Conservation (phyloP, 92 coral and sea anemone genomes). For the Scolanthus callimorphus region DNA sequence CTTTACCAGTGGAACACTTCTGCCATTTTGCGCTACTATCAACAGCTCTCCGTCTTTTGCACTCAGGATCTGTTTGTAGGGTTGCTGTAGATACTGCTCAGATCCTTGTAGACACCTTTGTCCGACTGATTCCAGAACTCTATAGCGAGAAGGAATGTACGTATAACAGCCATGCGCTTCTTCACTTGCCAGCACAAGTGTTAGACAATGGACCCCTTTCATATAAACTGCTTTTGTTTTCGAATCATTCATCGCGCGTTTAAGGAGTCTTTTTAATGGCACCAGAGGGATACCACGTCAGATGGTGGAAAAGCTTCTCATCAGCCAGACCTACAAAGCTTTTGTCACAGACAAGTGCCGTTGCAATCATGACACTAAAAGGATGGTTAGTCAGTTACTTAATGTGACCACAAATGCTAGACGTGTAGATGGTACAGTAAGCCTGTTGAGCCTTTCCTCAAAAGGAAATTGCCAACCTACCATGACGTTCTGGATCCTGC, state of each 20-base stretch:
- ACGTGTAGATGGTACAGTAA: not conserved
- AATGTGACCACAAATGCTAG: not conserved
- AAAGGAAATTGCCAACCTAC: conserved; percentile 7
- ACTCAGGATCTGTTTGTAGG: not conserved
- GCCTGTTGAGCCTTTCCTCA: conserved; percentile 18
- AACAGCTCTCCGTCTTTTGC: conserved; percentile 4
- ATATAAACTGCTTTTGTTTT: conserved; percentile 37
- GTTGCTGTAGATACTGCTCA: too few species aligned
- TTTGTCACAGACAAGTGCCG: conserved; percentile 11
- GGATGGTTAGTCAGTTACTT: conserved; percentile 2
- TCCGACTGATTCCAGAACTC: conserved; percentile 6
- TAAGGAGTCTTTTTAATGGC: conserved; percentile 25
- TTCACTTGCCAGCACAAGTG: conserved; percentile 33
- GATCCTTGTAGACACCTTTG: conserved; percentile 8
- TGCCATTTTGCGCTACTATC: conserved; percentile 5
- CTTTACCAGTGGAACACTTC: not conserved
- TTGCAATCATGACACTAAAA: conserved; percentile 3
- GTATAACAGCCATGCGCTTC: conserved; percentile 43
- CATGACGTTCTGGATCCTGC: not conserved
- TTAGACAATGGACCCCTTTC: conserved; percentile 25
- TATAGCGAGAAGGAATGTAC: conserved; percentile 19
- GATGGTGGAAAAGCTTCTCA: conserved; percentile 26
- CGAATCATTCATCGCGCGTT: conserved; percentile 31
- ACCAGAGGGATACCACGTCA: too few species aligned
- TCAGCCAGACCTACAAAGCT: conserved; percentile 5